Percentiles rank a stretch among this genome's conserved stretches.
phyloP scores from a whole-genome alignment of 2,888 invertebrate species.

The Galeopsomyia nigrocyanea region DNA sequence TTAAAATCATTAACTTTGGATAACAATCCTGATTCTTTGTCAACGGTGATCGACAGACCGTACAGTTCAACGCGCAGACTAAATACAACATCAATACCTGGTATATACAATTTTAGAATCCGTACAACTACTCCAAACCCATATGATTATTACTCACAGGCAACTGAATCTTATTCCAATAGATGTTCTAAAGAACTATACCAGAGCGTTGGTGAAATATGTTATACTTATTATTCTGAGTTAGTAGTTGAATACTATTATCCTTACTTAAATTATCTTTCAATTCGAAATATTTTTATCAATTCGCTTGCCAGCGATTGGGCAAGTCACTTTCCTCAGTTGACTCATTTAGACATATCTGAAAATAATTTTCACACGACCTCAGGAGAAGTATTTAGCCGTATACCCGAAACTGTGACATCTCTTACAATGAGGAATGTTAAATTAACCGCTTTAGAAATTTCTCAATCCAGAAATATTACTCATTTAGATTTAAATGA shows the following conservation, averaged over 20 bases:
- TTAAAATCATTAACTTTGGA: neutral
- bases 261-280: conserved; percentile 38
- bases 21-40: neutral
- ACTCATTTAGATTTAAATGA: conserved; percentile 17
- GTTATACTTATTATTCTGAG: neutral
- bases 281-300: conserved; percentile 23
- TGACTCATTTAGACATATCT: conserved; percentile 35
- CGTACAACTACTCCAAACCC: too few species aligned
- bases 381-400: neutral
- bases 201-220: too few species aligned
- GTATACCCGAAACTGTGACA: conserved; percentile 24
- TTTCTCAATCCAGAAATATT: neutral
- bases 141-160: too few species aligned
- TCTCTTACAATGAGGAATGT: conserved; percentile 22
- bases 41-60: too few species aligned
- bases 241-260: neutral
- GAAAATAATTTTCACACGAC: conserved; percentile 22
- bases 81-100: too few species aligned
- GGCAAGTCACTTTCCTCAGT: conserved; percentile 26
- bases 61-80: neutral
- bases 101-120: too few species aligned
- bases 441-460: neutral
- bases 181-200: too few species aligned
- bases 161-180: too few species aligned
- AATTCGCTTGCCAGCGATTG: conserved; percentile 5